Evolutionary conservation across 2,888 invertebrate genomes (phyloP).

Genomic region (Macaria liturata): DNA sequence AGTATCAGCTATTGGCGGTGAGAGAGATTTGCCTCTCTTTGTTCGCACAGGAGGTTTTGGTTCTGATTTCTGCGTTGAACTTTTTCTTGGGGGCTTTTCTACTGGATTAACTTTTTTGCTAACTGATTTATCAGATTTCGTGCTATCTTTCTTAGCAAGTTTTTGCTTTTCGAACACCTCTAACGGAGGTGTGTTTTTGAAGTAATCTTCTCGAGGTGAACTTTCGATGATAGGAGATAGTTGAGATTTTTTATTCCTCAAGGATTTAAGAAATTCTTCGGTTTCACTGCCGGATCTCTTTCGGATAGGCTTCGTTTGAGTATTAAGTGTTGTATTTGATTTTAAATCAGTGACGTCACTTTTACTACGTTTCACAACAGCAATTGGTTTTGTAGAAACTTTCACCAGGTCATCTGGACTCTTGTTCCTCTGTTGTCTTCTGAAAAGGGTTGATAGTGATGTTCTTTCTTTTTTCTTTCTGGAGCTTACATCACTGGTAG

Average conservation of each 20-base stretch:
- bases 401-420: slow-evolving; percentile 78
- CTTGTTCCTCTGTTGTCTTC: slow-evolving; percentile 82
- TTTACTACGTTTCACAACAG: slow-evolving; percentile 83
- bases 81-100: slow-evolving; percentile 73
- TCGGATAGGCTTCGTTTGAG: slow-evolving; percentile 73
- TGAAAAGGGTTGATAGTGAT: slow-evolving; percentile 87
- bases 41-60: slow-evolving; percentile 67
- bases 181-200: slow-evolving; percentile 74
- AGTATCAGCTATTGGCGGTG: slow-evolving; percentile 65
- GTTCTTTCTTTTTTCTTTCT: slow-evolving; percentile 81
- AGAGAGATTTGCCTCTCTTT: slow-evolving; percentile 67
- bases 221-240: slow-evolving; percentile 92
- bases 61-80: slow-evolving; percentile 66
- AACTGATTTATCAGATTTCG: slow-evolving; percentile 51
- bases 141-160: slow-evolving; percentile 53
- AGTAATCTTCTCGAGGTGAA: slow-evolving; percentile 88
- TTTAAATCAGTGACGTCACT: slow-evolving; percentile 86
- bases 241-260: slow-evolving; percentile 85
- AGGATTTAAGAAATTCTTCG: slow-evolving; percentile 81
- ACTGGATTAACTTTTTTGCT: slow-evolving; percentile 73
- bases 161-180: slow-evolving; percentile 69
- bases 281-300: slow-evolving; percentile 85
- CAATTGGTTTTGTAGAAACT: slow-evolving; percentile 67
- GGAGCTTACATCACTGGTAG: slow-evolving; percentile 82
- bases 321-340: slow-evolving; percentile 71